A percentile compares a stretch with the other conserved stretches of the same genome.
Evolutionary conservation across 1,140 invertebrate genomes (phyloP).

Genomic region (Panulirus ornatus): DNA sequence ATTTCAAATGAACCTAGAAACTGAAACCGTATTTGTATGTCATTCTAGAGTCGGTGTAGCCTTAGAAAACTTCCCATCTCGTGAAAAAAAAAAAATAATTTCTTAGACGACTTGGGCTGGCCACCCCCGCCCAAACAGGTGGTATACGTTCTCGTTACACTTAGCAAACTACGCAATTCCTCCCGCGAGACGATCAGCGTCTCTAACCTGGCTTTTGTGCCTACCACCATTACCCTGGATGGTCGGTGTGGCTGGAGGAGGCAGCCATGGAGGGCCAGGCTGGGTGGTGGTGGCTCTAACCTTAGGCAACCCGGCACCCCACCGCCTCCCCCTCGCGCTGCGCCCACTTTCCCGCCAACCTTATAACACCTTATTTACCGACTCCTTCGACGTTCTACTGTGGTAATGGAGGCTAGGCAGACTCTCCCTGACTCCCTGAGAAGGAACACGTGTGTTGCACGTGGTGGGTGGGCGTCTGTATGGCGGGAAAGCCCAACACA

Average conservation of each 20-base stretch:
- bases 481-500: not conserved
- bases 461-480: not conserved
- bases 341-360: conserved; percentile 1
- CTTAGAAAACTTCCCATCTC: too few relatives aligned
- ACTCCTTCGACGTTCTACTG: not conserved
- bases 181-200: too few relatives aligned
- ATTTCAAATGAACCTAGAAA: too few relatives aligned
- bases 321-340: not conserved
- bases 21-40: too few relatives aligned
- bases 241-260: too few relatives aligned
- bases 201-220: too few relatives aligned
- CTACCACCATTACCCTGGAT: too few relatives aligned
- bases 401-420: not conserved
- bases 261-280: not conserved
- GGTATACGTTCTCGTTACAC: not conserved
- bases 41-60: too few relatives aligned
- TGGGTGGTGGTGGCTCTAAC: not conserved
- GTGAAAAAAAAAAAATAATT: too few relatives aligned
- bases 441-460: conserved; percentile 1
- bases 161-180: not conserved
- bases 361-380: not conserved
- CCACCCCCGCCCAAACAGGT: not conserved
- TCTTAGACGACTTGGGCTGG: too few relatives aligned
- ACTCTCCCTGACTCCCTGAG: too few relatives aligned
- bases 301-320: not conserved